Conservation (phyloP, 2,888 invertebrate species). For the Sesia apiformis region DNA sequence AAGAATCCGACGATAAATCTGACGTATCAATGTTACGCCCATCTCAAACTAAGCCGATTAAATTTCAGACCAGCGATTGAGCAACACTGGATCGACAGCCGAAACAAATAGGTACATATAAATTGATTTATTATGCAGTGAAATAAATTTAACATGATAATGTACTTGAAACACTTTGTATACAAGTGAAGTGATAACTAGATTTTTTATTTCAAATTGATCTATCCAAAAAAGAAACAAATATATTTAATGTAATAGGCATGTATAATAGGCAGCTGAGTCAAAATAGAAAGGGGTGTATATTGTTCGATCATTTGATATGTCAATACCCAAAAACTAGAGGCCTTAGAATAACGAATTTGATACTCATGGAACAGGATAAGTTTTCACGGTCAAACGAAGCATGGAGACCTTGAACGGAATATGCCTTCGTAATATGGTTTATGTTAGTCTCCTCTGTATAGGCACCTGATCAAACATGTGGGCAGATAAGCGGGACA, state of each 20-base stretch:
- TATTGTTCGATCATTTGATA: not conserved
- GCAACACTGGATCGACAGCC: slow-evolving; percentile 11
- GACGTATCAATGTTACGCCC: slow-evolving; percentile 37
- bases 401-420: slow-evolving; percentile 43
- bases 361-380: not conserved
- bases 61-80: slow-evolving; percentile 18
- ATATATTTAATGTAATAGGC: not conserved
- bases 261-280: not conserved
- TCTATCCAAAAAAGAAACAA: too few relatives aligned
- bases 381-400: slow-evolving; percentile 50
- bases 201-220: too few relatives aligned
- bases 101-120: not conserved
- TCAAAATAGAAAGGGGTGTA: not conserved
- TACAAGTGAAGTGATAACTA: too few relatives aligned
- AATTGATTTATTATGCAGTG: not conserved
- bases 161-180: too few relatives aligned
- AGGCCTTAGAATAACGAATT: not conserved
- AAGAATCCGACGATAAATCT: slow-evolving; percentile 15
- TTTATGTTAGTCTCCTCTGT: slow-evolving; percentile 39
- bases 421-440: slow-evolving; percentile 30
- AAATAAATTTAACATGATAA: too few relatives aligned
- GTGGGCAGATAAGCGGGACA: slow-evolving; percentile 62
- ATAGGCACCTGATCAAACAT: slow-evolving; percentile 70
- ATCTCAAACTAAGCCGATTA: slow-evolving; percentile 39
- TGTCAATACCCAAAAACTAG: not conserved